Base-by-base conservation (phyloP, 64 coral and sea anemone species). In the Montipora sp. region DNA sequence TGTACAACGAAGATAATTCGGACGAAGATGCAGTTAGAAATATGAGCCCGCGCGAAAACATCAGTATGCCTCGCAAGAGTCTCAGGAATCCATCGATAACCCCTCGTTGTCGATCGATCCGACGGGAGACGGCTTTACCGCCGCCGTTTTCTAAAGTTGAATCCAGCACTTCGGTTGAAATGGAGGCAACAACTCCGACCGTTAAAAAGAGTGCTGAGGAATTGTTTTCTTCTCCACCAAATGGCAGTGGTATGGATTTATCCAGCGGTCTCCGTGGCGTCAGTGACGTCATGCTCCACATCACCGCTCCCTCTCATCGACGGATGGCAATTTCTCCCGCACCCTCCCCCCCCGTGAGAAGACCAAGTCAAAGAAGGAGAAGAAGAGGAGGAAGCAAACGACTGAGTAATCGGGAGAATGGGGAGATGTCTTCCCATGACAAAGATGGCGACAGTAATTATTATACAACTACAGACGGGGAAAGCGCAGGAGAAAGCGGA, bases 311-410 rank as follows among this genome's bases (percentile, higher is more conserved):
- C 13, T 81, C 81, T 50, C 87, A 93, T n/a, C 77, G 95, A 21
- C 83, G 95, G 55, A 98, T 98, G 95, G 95, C 95, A 45, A 91
- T 98, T 51, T 94, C 95, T 24, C 95, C 95, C 49, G 84, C 80
- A 5, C 59, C 77, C 19, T 88, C 95, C 7, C 95, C 95, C 79
- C 92, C 92, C 51, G 4, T 47, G 5, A 90, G 79, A 58, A 87
- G 83, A 65, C 44, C 55, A 0, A 94, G 89, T 89, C 92, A 89
- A 71, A 87, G 90, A 13, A 87, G 74, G 58, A 94, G 88, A 76
- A 63, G 89, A 77, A 76, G 72, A 58, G 51, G 59, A 8, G 87
- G 70, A 57, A 94, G 65, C 22, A 94, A 89, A 51, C 90, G 90
- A 14, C 36, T 43, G 1, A 21, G 75, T 16, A 70, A 68, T 2